Percentiles rank a stretch among this genome's conserved stretches.
phyloP scores from a whole-genome alignment of 1,140 invertebrate species.

The Teleopsis dalmanni region DNA sequence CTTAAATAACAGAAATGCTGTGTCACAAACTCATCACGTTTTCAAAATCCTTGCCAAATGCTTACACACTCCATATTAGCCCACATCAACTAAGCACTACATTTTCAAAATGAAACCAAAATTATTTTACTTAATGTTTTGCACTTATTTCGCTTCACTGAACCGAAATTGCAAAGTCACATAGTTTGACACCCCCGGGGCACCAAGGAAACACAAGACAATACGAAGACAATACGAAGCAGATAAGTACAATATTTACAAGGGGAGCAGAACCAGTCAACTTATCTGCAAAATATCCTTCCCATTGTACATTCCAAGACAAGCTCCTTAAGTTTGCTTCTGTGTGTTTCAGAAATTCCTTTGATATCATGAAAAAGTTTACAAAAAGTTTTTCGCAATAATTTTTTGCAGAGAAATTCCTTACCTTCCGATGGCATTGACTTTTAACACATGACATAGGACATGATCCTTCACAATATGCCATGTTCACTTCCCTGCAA shows the following conservation, averaged over 20 bases:
- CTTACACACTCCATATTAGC: neutral
- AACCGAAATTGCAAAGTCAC: slow-evolving; percentile 15
- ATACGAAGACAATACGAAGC: no score
- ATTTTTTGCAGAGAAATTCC: neutral
- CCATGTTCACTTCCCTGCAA: no score
- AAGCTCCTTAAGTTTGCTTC: neutral
- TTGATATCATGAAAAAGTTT: neutral
- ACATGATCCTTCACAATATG: neutral
- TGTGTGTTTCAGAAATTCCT: slow-evolving; percentile 2
- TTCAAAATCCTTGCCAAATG: slow-evolving; percentile 1
- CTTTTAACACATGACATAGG: slow-evolving; percentile 7
- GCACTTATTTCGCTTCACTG: slow-evolving; percentile 14
- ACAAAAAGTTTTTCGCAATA: neutral
- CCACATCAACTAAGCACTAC: neutral
- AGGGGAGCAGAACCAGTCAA: no score
- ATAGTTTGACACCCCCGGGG: slow-evolving; percentile 13
- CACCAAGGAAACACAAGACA: no score
- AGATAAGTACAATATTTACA: no score
- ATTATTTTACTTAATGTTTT: neutral
- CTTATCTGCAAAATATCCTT: no score
- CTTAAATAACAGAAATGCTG: slow-evolving; percentile 6
- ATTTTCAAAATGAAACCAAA: neutral
- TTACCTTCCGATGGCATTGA: slow-evolving; percentile 7
- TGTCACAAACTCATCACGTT: slow-evolving; percentile 10
- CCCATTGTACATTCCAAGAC: neutral